Base-by-base conservation (phyloP, 2,797 vertebrate genomes). In the Meda fulgida region DNA sequence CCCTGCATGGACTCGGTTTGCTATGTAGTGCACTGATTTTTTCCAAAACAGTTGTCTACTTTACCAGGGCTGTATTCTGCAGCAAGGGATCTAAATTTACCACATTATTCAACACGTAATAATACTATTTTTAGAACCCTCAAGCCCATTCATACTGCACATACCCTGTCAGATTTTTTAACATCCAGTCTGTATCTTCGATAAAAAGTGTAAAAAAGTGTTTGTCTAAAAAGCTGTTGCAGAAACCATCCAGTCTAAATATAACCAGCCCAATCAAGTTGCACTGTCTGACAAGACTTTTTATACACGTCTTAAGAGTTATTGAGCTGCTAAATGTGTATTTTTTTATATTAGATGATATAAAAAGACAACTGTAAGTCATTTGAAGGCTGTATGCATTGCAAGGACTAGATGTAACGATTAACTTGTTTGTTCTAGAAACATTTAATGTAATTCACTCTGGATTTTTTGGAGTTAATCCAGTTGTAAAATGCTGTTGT, bases 11-110 rank as follows among this genome's bases (percentile, higher is more conserved):
- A 66, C 31, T 60, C 67, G 38, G 72, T 36, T 82, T 85, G 55
- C 70, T 66, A 2, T 86, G 79, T 60, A 60, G 65, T 53, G 14
- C 65, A 86, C 78, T 60, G 80, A 81, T 76, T 67, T 81, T 36
- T 87, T 80, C 83, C 67, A 70, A 34, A 34, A 26, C n/a, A 46
- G 2, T 36, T 82, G 40, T 65, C 71, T 26, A 14, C 23, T 46
- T 86, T 78, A 72, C 55, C 38, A 71, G 26, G 55, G 40, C 76
- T 71, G 53, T 3, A 5, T 60, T 79, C 13, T 63, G 23, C 63
- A 38, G 51, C 23, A 51, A 72, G 43, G 38, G 40, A 26, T 36
- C 79, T 60, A 36, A 51, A 69, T 18, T 21, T 4, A 51, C 19
- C 21, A 69, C 46, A 29, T 77, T 69, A 34, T 67, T 77, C 34